Evolutionary conservation across 2,888 invertebrate species (phyloP), one percentile per base, ranked within the genome.

Genomic region (Cryptus armator): DNA sequence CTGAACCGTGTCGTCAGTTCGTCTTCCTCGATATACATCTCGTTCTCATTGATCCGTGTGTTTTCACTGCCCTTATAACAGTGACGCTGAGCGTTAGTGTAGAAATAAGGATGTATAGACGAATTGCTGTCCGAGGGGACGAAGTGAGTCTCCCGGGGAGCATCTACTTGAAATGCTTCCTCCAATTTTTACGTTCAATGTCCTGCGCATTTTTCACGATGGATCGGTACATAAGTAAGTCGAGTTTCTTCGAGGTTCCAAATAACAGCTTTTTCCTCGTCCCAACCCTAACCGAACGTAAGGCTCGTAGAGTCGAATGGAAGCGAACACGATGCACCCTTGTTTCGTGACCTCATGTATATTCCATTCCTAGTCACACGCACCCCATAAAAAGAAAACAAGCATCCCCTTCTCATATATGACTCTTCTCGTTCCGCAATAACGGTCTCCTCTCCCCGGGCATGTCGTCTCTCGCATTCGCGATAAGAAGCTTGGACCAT

Each of bases 331-430:
- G 76, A 75, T 79, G 64, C 86, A 83, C 87, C 87, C 87, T 81
- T 67, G 67, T 79, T 56, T 44, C 67, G 53, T 56, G 62, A 81
- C 85, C 91, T 91, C 91, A 91, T 92, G 89, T 91, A 91, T 93
- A 92, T 93, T 92, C 91, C 89, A 91, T 91, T 87, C 88, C 88
- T 80, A 87, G 88, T 89, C 86, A 84, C 90, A 88, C 90, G 89
- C 90, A 89, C 90, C 87, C 89, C 84, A 90, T 90, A 90, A 90
- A 90, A 89, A 85, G 88, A 89, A 91, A 91, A 90, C 88, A 89
- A 88, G 85, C 85, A 81, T 68, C 86, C 78, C 80, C 72, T 78
- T 70, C 76, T 82, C 83, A 51, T 67, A 85, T 88, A 88, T 85
- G 87, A 87, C 86, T 87, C 86, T 86, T 88, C 76, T 80, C 66